Evolutionary conservation across 2,113 vertebrate species (phyloP).

Genomic region (Otocyon megalotis): DNA sequence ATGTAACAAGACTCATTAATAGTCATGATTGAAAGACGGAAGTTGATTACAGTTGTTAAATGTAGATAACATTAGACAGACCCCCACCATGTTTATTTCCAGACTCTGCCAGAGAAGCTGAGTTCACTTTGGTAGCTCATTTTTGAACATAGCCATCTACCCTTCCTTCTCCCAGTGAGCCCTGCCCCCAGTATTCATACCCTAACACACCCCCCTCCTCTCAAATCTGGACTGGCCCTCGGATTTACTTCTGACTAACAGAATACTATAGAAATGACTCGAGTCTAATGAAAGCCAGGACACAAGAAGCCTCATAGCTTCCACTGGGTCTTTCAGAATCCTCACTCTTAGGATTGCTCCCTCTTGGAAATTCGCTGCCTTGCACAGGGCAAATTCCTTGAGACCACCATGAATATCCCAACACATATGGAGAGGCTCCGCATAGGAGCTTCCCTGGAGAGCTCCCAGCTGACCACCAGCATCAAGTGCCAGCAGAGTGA

Average conservation of each 20-base stretch:
- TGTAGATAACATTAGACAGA: neutral
- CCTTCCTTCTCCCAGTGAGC: neutral
- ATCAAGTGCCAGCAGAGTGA: neutral
- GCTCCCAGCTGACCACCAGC: neutral
- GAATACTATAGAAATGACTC: neutral
- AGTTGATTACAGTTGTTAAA: neutral
- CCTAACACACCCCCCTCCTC: neutral
- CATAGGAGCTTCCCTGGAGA: fast-evolving
- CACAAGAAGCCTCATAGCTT: neutral
- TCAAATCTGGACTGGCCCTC: neutral
- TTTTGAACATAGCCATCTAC: neutral
- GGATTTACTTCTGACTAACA: neutral
- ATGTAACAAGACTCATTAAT: slow-evolving; percentile 1
- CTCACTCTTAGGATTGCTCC: neutral
- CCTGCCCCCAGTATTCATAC: neutral
- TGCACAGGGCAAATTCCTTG: neutral
- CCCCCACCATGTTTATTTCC: neutral
- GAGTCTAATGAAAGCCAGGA: neutral
- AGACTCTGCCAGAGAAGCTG: neutral
- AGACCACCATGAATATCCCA: neutral
- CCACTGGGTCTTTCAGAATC: neutral
- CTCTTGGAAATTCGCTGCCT: neutral
- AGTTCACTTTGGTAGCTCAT: neutral
- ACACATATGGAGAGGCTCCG: neutral
- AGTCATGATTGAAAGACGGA: neutral